A percentile compares a stretch with the other conserved stretches of the same genome.
Evolutionary conservation across 2,888 invertebrate genomes (phyloP).

Genomic region (Drosophila meridionalis): DNA sequence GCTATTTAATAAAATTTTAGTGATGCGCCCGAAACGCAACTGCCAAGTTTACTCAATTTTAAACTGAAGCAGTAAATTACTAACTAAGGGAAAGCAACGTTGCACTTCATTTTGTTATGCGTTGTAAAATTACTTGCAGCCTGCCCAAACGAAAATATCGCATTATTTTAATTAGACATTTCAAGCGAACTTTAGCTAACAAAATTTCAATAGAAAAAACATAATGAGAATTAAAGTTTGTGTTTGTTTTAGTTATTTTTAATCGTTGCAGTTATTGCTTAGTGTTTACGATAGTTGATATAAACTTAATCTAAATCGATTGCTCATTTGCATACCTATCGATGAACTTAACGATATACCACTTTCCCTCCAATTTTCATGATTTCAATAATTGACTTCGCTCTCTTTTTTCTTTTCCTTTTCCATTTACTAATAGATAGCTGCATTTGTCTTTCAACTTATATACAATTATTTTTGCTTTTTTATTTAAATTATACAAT

Average conservation of each 20-base stretch:
- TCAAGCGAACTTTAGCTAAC: background rate
- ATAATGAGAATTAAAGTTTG: background rate
- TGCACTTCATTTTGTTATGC: background rate
- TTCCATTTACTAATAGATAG: background rate
- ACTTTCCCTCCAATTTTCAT: slow-evolving; percentile 36
- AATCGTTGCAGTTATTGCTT: background rate
- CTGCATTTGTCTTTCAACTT: background rate
- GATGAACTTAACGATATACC: background rate
- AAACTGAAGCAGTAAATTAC: too few relatives aligned
- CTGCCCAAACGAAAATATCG: background rate
- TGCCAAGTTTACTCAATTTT: too few relatives aligned
- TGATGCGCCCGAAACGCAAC: too few relatives aligned
- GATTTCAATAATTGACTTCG: slow-evolving; percentile 4
- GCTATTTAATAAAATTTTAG: background rate
- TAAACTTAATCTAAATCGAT: background rate
- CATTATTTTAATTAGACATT: background rate
- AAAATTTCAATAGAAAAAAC: background rate
- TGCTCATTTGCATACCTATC: slow-evolving; percentile 6
- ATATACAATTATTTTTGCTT: background rate
- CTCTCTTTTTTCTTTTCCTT: background rate
- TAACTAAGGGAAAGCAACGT: too few relatives aligned
- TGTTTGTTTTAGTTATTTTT: background rate
- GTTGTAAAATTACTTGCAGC: background rate
- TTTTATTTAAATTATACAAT: slow-evolving; percentile 33
- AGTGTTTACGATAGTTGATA: background rate